Base-by-base conservation (phyloP, 2,113 vertebrate species). In the Labeo catla region DNA sequence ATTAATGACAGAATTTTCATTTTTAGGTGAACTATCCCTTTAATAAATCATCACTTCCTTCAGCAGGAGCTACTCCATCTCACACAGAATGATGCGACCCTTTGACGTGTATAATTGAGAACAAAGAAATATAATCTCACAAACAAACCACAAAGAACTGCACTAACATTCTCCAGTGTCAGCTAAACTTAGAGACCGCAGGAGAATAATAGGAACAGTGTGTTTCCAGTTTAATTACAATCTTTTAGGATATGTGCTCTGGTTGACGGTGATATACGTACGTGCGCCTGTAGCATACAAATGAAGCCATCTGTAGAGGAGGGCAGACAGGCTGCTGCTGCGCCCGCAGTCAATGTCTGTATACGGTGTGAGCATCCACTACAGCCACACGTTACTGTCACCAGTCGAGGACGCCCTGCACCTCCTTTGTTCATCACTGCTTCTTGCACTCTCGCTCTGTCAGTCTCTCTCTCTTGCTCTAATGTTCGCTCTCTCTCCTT, bases 291-390 rank as follows among this genome's bases (percentile, higher is more conserved):
- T 82, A 16, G 91, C 88, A 89, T 90, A 89, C 86, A 92, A 91
- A 93, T 88, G 79, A 90, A 92, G 86, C 81, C 87, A 77, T 89
- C 86, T 82, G 85, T 21, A 15, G 54, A 81, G 84, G 85, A 49
- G 49, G 21, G 76, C 34, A 80, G 57, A 86, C 80, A 81, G 68
- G 76, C 81, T 85, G 82, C 74, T 76, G 49, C 85, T 76, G 47
- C 9, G 28, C 50, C 49, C 45, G 36, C 49, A 77, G 81, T 63
- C 36, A 47, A 45, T 13, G 54, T 74, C 61, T 76, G 79, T 76
- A 39, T 81, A 49, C 89, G 87, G 84, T 36, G 39, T 81, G 86
- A 82, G 52, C 86, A 21, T n/a, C 74, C 23, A 77, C 76, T 77
- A 54, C 45, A 50, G 34, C 43, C 21, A 70, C 76, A 85, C 28